Evolutionary conservation across 2,797 vertebrate genomes (phyloP).

Genomic region (Cossypha polioptera): DNA sequence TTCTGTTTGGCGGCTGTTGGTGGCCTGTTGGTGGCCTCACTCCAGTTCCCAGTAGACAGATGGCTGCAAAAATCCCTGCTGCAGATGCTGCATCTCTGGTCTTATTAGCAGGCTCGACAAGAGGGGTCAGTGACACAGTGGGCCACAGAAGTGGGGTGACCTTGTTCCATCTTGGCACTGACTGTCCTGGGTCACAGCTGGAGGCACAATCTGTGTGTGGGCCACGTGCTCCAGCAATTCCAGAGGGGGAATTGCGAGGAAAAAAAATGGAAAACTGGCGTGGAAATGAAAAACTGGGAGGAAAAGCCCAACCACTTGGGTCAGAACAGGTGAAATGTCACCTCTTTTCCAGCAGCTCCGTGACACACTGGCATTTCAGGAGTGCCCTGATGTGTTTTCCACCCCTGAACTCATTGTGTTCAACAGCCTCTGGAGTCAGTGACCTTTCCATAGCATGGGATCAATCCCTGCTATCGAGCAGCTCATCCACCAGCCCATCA

Average conservation of each 20-base stretch:
- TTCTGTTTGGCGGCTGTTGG: slow-evolving; percentile 35
- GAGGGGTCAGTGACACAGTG: slow-evolving; percentile 46
- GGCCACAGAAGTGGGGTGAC: neutral
- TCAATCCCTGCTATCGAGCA: slow-evolving; percentile 15
- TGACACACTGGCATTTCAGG: neutral
- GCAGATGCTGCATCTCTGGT: slow-evolving; percentile 50
- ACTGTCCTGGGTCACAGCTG: neutral
- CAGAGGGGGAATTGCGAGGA: neutral
- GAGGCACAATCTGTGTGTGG: neutral
- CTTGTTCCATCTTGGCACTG: neutral
- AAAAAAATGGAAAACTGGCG: neutral
- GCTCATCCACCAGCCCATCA: slow-evolving; percentile 11
- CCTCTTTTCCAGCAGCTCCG: neutral
- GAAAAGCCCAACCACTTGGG: neutral
- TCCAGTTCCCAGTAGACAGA: slow-evolving; percentile 56
- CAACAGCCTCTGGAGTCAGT: neutral
- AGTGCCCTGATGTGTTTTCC: neutral
- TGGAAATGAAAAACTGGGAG: neutral
- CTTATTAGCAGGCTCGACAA: slow-evolving; percentile 10
- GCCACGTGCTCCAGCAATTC: neutral
- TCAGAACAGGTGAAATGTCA: neutral
- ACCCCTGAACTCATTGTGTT: neutral
- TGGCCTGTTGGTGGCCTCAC: slow-evolving; percentile 52
- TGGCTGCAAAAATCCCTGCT: slow-evolving; percentile 38
- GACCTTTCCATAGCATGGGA: slow-evolving; percentile 18